phyloP scores from a whole-genome alignment of 2,797 vertebrate species.

The Pipistrellus pygmaeus region DNA sequence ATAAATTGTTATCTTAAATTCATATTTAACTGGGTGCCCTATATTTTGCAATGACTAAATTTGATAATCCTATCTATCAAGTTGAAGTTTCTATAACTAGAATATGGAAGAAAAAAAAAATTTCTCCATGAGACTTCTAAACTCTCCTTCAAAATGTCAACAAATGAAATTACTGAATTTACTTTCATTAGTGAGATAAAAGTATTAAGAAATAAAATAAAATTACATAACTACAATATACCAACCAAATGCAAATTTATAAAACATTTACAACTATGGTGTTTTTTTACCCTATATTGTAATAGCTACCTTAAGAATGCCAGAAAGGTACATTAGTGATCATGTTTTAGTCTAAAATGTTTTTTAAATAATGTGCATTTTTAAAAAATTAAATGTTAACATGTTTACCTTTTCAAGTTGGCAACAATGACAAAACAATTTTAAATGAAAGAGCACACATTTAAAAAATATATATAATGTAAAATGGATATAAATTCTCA shows the following conservation, averaged over 20 bases:
- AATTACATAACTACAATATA: background rate
- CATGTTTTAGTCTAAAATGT: background rate
- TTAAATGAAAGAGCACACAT: background rate
- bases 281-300: background rate
- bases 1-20: conserved; percentile 4
- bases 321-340: background rate
- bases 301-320: background rate
- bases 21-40: background rate
- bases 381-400: background rate
- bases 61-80: background rate
- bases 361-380: conserved; percentile 24
- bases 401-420: conserved; percentile 1
- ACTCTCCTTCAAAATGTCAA: background rate
- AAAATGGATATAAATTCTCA: background rate
- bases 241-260: background rate
- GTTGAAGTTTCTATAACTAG: background rate
- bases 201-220: conserved; percentile 6
- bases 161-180: background rate
- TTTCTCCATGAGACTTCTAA: background rate
- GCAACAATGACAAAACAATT: background rate
- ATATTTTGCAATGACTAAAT: background rate
- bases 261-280: background rate
- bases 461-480: background rate
- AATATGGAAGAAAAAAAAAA: background rate
- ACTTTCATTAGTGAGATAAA: conserved; percentile 29